Evolutionary conservation across 2,888 invertebrate genomes (phyloP).

Genomic region (Orchestes rusci): DNA sequence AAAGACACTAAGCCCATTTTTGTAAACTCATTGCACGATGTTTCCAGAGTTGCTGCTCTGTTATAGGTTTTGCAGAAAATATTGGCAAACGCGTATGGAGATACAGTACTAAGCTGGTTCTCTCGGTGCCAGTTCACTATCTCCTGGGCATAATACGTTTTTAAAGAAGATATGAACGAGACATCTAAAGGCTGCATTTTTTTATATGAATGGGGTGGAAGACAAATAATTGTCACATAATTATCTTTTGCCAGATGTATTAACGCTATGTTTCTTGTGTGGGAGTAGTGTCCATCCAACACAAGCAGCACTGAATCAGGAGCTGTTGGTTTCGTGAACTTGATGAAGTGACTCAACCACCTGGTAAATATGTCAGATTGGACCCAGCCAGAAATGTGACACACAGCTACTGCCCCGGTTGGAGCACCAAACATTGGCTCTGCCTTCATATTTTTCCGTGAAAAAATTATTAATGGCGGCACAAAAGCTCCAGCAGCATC

Average conservation of each 20-base stretch:
- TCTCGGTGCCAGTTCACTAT: constrained; percentile 7
- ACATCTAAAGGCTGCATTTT: constrained; percentile 9
- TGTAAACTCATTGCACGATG: constrained; percentile 14
- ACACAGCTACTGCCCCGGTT: constrained; percentile 4
- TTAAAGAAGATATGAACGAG: constrained; percentile 4
- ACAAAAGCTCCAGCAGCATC: constrained; percentile 2
- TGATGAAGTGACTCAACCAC: constrained; percentile 5
- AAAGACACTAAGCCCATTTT: constrained; percentile 14
- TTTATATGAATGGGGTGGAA: constrained; percentile 2
- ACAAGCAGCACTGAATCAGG: no score
- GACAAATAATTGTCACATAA: constrained; percentile 1
- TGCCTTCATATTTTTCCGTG: constrained; percentile 1
- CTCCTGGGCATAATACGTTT: no score
- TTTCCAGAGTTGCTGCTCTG: constrained; percentile 13
- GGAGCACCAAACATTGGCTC: constrained; percentile 2
- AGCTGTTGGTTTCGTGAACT: constrained; percentile 1
- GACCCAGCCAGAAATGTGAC: constrained; percentile 5
- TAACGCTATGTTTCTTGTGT: background rate
- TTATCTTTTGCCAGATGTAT: background rate
- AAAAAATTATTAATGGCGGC: background rate
- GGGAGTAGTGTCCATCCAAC: constrained; percentile 6
- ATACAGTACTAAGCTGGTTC: constrained; percentile 11
- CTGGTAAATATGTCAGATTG: constrained; percentile 6
- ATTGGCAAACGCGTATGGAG: constrained; percentile 12
- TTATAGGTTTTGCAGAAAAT: constrained; percentile 16